Base-by-base conservation (phyloP, 2,113 vertebrate species). In the Poicephalus meyeri region DNA sequence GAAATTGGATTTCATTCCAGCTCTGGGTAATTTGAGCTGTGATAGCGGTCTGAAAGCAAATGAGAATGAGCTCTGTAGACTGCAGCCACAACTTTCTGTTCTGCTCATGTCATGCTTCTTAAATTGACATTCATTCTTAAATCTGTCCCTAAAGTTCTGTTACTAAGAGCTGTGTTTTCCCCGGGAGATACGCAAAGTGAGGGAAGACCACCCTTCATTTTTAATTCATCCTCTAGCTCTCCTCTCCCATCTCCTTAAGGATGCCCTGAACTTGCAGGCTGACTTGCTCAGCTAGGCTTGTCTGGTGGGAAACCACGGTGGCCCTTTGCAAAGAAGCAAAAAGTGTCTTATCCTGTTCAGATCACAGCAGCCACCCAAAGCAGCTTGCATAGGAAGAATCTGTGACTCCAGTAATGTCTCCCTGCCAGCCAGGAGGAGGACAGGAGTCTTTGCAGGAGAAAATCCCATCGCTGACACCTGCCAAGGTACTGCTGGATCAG, bases 1-100 rank as follows among this genome's bases (percentile, higher is more conserved):
- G 73, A 95, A 91, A 89, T 79, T 65, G 41, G 52, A 71, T 95
- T 95, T 91, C 63, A 69, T 92, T 89, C 69, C 47, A 91, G 47
- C 80, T 71, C 83, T 86, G 77, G 44, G 52, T 94, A 88, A 93
- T 84, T 91, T 80, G 80, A 93, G 78, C 39, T 26, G 74, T 82
- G 58, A 47, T 79, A 80, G 81, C 60, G 37, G 37, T 78, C 69
- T 90, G 76, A 94, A 90, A 95, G 82, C 72, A 96, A 90, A 83
- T 80, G 79, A 87, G 81, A 90, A 73, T 24, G 42, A 90, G 72
- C 72, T 93, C 64, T 88, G 19, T 91, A 80, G 56, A 74, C 29
- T 84, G 64, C 52, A 90, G 77, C 61, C 47, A 64, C 90, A 88
- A 52, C 86, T 94, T 91, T 84, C 28, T 87, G 33, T 89, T 94